A percentile compares a stretch with the other conserved stretches of the same genome.
phyloP scores from a whole-genome alignment of 1,140 invertebrate species.

The Battus philenor region DNA sequence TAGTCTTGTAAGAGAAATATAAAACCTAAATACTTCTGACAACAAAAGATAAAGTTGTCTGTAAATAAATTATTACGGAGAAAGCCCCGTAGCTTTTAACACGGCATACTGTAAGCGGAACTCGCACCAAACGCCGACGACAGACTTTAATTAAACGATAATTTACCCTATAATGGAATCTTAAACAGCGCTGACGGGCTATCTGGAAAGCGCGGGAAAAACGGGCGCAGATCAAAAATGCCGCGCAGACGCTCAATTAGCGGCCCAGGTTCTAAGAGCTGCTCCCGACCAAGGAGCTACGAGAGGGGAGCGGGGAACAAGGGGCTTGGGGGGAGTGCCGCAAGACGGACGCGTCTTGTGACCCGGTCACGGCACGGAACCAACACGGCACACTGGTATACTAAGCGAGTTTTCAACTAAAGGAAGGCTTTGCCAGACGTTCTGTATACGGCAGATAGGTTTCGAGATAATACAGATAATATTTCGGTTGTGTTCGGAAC shows the following conservation, averaged over 20 bases:
- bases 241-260: constrained; percentile 42
- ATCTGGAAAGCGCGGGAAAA: constrained; percentile 5
- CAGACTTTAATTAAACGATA: constrained; percentile 8
- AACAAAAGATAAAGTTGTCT: too few species aligned
- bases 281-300: constrained; percentile 17
- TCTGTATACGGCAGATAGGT: too few species aligned
- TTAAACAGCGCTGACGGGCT: constrained; percentile 10
- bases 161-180: constrained; percentile 3
- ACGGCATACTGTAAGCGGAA: constrained; percentile 2
- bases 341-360: constrained; percentile 35
- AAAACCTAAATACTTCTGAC: too few species aligned
- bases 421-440: too few species aligned
- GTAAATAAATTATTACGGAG: neutral
- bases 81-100: neutral
- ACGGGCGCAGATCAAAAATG: constrained; percentile 34
- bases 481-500: too few species aligned
- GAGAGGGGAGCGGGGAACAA: constrained; percentile 22
- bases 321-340: neutral
- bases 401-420: constrained; percentile 1
- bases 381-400: constrained; percentile 13
- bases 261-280: constrained; percentile 33
- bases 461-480: too few species aligned
- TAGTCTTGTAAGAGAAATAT: too few species aligned
- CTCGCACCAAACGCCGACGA: neutral
- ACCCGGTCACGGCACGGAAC: constrained; percentile 59